phyloP scores from a whole-genome alignment of 1,140 invertebrate genomes.

The Drosophila dunni region DNA sequence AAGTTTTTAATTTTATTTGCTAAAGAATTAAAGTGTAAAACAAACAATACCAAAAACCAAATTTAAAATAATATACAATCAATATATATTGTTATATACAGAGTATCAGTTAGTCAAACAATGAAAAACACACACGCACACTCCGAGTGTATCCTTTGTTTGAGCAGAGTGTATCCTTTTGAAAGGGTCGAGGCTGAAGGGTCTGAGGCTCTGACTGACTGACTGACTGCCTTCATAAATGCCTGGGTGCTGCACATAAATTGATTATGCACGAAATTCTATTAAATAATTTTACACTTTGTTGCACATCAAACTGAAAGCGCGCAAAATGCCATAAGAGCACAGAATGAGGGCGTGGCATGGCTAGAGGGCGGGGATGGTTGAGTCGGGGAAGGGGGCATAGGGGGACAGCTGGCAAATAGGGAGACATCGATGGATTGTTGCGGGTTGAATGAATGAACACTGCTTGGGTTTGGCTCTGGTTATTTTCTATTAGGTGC shows the following conservation, averaged over 20 bases:
- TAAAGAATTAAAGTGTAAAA: too few relatives aligned
- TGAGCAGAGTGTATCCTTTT: slow-evolving; percentile 53
- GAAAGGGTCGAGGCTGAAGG: slow-evolving; percentile 25
- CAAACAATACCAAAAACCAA: too few relatives aligned
- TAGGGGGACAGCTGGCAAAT: slow-evolving; percentile 11
- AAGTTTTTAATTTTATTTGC: too few relatives aligned
- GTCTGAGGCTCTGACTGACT: slow-evolving; percentile 13
- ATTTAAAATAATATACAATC: too few relatives aligned
- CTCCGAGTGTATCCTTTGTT: slow-evolving; percentile 31
- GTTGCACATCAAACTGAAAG: slow-evolving; percentile 80
- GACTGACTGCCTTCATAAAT: slow-evolving; percentile 40
- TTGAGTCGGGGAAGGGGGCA: neutral
- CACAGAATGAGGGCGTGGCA: slow-evolving; percentile 24
- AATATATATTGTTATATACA: neutral
- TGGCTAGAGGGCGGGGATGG: neutral
- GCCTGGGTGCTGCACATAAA: slow-evolving; percentile 76
- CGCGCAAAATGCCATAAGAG: slow-evolving; percentile 71
- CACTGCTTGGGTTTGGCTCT: slow-evolving; percentile 31
- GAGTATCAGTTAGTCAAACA: slow-evolving; percentile 24
- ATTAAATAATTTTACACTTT: slow-evolving; percentile 84
- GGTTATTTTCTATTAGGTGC: slow-evolving; percentile 3
- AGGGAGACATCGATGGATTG: slow-evolving; percentile 4
- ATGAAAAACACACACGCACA: neutral
- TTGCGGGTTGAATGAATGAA: slow-evolving; percentile 33
- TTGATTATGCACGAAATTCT: slow-evolving; percentile 83